A percentile compares a stretch with the other conserved stretches of the same genome.
These are phyloP conservation scores for Coendou prehensilis DNA, from an alignment of 2,797 vertebrate species.

Conservation along the genomic window DNA sequence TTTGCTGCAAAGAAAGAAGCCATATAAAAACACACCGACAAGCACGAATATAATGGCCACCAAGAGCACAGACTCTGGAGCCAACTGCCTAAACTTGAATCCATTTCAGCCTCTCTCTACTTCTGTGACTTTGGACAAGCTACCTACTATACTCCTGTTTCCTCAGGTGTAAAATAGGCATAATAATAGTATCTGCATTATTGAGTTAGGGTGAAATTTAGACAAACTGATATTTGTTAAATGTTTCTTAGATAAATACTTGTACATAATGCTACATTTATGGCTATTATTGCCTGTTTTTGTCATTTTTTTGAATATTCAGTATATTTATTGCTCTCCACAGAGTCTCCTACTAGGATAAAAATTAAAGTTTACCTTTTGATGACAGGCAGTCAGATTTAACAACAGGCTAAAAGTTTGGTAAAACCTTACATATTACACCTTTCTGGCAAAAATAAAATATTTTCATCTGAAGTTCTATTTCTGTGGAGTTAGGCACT, in stretches of 20 bases:
- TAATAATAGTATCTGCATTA: background rate
- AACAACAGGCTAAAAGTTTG: background rate
- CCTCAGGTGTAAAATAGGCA: background rate
- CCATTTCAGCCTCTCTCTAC: background rate
- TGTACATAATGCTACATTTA: background rate
- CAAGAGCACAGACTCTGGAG: background rate
- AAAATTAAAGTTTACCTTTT: background rate
- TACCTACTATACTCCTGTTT: accelerated
- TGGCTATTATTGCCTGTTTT: background rate
- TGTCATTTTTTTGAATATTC: background rate
- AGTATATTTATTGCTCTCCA: background rate
- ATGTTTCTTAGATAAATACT: background rate
- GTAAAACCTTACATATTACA: background rate
- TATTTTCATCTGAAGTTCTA: background rate
- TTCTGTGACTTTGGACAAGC: background rate
- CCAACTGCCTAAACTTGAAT: background rate
- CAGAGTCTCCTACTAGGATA: background rate
- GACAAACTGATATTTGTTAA: background rate
- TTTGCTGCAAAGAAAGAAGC: background rate
- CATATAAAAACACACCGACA: background rate
- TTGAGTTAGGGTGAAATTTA: background rate
- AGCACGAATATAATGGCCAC: background rate
- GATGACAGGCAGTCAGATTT: background rate
- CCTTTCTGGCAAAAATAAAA: constrained; percentile 7
- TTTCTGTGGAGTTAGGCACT: background rate